phyloP scores from a whole-genome alignment of 1,140 invertebrate genomes.

The Lordiphosa mommai region DNA sequence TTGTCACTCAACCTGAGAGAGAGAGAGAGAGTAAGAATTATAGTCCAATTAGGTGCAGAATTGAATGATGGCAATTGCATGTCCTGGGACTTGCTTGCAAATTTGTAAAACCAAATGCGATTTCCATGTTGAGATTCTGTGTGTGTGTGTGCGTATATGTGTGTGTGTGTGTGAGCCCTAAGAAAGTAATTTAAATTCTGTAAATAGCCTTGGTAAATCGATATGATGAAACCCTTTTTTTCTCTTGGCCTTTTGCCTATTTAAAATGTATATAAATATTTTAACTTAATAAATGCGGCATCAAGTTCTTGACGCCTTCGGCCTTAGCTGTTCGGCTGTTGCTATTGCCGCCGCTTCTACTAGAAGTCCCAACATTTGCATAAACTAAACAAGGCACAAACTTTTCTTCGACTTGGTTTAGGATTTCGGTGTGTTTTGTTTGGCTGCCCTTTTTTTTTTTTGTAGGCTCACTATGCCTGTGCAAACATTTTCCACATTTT shows the following conservation, averaged over 20 bases:
- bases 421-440: neutral
- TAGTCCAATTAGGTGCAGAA: neutral
- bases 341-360: neutral
- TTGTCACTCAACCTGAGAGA: neutral
- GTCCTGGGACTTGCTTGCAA: slow-evolving; percentile 4
- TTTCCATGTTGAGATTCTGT: slow-evolving; percentile 24
- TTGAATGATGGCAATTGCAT: neutral
- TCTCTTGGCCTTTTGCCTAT: neutral
- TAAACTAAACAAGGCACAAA: slow-evolving; percentile 6
- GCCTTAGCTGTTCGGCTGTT: neutral
- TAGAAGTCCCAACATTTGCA: slow-evolving; percentile 4
- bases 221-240: slow-evolving; percentile 4
- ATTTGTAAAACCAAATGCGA: slow-evolving; percentile 21
- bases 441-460: slow-evolving; percentile 2
- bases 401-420: neutral
- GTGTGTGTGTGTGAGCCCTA: neutral
- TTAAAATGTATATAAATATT: slow-evolving; percentile 9
- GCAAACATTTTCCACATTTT: slow-evolving; percentile 3
- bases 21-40: neutral
- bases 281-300: slow-evolving; percentile 6
- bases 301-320: no score
- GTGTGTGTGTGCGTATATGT: neutral
- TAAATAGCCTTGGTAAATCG: slow-evolving; percentile 7
- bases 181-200: slow-evolving; percentile 7
- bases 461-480: neutral